Evolutionary conservation across 2,113 vertebrate genomes (phyloP).

Genomic region (Hipposideros armiger): DNA sequence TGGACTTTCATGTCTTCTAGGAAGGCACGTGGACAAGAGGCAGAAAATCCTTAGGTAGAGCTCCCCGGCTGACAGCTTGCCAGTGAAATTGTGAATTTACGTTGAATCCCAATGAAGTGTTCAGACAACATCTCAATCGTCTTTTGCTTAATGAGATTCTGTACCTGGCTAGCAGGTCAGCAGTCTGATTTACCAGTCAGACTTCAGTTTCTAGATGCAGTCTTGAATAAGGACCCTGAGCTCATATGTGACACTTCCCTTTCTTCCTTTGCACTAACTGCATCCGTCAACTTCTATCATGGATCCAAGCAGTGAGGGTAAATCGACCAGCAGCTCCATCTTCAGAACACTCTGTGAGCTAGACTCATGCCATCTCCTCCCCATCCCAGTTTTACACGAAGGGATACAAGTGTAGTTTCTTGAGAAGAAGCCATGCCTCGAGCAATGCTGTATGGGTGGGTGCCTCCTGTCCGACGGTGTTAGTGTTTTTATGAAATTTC

Average conservation of each 20-base stretch:
- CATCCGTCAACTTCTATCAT: constrained; percentile 3
- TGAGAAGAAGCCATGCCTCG: not conserved
- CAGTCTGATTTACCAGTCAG: constrained; percentile 17
- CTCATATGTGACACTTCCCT: not conserved
- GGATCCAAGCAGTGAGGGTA: not conserved
- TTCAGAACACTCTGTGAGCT: not conserved
- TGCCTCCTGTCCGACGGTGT: not conserved
- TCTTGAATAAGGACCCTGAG: not conserved
- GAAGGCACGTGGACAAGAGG: constrained; percentile 46
- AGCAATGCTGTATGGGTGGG: not conserved
- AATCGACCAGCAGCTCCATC: constrained; percentile 35
- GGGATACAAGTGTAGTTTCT: not conserved
- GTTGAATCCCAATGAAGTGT: constrained; percentile 57
- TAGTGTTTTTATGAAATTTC: not conserved
- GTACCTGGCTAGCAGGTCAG: constrained; percentile 53
- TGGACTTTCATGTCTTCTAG: constrained; percentile 24
- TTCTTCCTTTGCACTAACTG: not conserved
- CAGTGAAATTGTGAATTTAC: constrained; percentile 57
- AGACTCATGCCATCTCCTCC: not conserved
- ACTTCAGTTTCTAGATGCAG: constrained; percentile 29
- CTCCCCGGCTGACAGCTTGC: constrained; percentile 48
- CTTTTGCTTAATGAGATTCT: constrained; percentile 61
- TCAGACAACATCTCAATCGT: constrained; percentile 56
- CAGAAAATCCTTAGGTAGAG: constrained; percentile 62
- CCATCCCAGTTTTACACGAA: not conserved